phyloP scores from a whole-genome alignment of 2,113 vertebrate species.

The Oxygymnocypris stewartii region DNA sequence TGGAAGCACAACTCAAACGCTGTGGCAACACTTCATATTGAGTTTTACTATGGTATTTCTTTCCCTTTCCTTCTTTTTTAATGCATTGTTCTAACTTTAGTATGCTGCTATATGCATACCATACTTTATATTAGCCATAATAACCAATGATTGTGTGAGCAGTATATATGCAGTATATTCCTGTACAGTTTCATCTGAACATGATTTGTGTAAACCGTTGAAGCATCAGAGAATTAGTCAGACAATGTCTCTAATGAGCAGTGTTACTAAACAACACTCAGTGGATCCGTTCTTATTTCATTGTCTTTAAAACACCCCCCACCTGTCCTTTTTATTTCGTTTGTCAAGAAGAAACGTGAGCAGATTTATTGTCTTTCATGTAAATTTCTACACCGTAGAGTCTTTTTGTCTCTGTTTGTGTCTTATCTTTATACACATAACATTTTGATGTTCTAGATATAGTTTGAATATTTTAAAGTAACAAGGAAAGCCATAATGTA shows the following conservation, averaged over 20 bases:
- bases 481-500: constrained; percentile 50
- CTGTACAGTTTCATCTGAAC: constrained; percentile 10
- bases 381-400: not conserved
- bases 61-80: not conserved
- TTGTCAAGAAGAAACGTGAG: not conserved
- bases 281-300: no score
- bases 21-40: constrained; percentile 26
- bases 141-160: constrained; percentile 13
- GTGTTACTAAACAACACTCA: not conserved
- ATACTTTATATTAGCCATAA: not conserved
- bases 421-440: constrained; percentile 13
- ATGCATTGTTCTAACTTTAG: not conserved
- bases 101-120: not conserved
- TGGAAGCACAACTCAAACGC: constrained; percentile 50
- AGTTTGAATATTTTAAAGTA: constrained; percentile 43
- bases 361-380: not conserved
- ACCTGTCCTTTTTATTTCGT: not conserved
- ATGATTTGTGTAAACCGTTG: not conserved
- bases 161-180: not conserved
- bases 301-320: no score
- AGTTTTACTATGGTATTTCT: not conserved
- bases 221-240: not conserved
- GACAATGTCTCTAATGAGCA: not conserved
- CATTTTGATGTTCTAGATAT: constrained; percentile 13
- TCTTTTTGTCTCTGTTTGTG: not conserved